A percentile compares a stretch with the other conserved stretches of the same genome.
Conservation (phyloP, 2,797 vertebrate species). For the Acrossocheilus wenchowensis region DNA sequence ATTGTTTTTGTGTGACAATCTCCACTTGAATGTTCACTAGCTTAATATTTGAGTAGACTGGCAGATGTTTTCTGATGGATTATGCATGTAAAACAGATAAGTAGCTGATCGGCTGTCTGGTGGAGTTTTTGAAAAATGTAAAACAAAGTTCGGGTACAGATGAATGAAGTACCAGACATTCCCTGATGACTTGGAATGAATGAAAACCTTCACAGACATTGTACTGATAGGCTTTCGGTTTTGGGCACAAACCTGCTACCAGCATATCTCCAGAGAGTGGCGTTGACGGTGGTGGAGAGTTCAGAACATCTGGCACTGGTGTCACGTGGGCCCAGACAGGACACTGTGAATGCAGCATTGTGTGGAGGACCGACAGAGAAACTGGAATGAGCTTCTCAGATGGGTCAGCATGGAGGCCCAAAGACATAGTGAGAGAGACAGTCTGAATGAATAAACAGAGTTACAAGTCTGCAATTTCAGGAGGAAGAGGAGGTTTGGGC, state of each 20-base stretch:
- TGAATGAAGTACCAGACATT: conserved; percentile 39
- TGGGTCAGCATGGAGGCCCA: conserved; percentile 51
- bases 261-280: conserved; percentile 26
- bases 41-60: conserved; percentile 5
- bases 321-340: conserved; percentile 56
- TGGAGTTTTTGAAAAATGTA: conserved; percentile 21
- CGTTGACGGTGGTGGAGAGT: conserved; percentile 18
- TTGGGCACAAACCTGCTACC: conserved; percentile 32
- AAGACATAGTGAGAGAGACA: conserved; percentile 10
- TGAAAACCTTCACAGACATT: conserved; percentile 14
- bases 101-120: conserved; percentile 24
- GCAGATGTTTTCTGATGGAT: conserved; percentile 22
- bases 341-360: conserved; percentile 64
- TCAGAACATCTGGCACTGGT: conserved; percentile 69
- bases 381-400: conserved; percentile 68
- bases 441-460: conserved; percentile 52
- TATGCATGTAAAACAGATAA: conserved; percentile 19
- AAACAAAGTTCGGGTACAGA: conserved; percentile 26
- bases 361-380: conserved; percentile 55
- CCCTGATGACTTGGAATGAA: background rate
- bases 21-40: background rate
- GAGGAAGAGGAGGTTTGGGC: conserved; percentile 6
- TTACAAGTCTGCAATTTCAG: conserved; percentile 32
- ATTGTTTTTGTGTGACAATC: background rate
- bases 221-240: conserved; percentile 9